A percentile compares a stretch with the other conserved stretches of the same genome.
Conservation (phyloP, 2,888 invertebrate genomes). For the Lomographa bimaculata region DNA sequence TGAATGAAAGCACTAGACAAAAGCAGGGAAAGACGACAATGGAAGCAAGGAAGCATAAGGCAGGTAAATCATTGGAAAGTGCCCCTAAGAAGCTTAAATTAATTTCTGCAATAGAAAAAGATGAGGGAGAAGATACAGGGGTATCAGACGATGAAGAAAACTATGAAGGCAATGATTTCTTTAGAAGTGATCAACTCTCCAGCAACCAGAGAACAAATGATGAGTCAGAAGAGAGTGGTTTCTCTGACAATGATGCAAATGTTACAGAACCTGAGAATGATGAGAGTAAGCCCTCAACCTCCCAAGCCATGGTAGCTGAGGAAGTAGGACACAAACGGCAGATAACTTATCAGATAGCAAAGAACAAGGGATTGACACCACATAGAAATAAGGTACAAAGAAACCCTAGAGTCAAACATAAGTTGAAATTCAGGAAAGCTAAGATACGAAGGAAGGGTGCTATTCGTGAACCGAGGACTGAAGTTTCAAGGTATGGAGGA, state of each 20-base stretch:
- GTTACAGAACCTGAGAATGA: constrained; percentile 53
- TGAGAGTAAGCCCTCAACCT: constrained; percentile 60
- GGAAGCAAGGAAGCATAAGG: constrained; percentile 58
- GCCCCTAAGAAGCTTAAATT: constrained; percentile 69
- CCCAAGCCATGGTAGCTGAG: constrained; percentile 49
- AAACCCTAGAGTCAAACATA: constrained; percentile 98
- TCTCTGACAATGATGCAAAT: constrained; percentile 67
- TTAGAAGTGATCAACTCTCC: constrained; percentile 40
- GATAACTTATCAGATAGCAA: constrained; percentile 96
- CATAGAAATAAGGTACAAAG: constrained; percentile 95
- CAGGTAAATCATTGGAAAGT: constrained; percentile 48
- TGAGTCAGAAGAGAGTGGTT: constrained; percentile 73
- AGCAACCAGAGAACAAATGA: constrained; percentile 47
- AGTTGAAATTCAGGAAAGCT: constrained; percentile 96
- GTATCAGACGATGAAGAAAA: constrained; percentile 73
- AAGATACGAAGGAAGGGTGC: constrained; percentile 96
- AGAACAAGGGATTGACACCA: constrained; percentile 97
- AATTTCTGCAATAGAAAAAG: constrained; percentile 60
- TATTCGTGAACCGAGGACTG: constrained; percentile 92
- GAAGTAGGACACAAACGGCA: constrained; percentile 86
- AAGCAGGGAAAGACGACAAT: constrained; percentile 17
- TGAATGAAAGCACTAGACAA: constrained; percentile 38
- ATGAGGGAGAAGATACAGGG: constrained; percentile 72
- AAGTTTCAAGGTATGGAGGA: constrained; percentile 92
- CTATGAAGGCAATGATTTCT: constrained; percentile 67